Conservation (phyloP, 2,888 invertebrate species). For the Andricus curvator region DNA sequence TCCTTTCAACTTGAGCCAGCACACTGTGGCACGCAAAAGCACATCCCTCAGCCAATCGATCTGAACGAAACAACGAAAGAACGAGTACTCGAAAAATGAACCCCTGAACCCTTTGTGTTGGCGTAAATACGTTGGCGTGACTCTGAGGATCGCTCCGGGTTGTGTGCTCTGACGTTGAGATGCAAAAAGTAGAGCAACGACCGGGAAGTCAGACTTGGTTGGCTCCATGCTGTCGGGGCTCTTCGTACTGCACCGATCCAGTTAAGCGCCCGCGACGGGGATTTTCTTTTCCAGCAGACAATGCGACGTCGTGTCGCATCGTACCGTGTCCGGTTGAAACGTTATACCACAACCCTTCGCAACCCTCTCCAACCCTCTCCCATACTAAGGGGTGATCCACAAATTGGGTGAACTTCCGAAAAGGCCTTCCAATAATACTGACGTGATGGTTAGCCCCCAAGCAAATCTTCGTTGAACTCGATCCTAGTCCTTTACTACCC, state of each 20-base stretch:
- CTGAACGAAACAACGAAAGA: constrained; percentile 9
- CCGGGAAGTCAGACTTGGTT: constrained; percentile 67
- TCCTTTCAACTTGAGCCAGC: too few species aligned
- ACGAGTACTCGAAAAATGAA: constrained; percentile 33
- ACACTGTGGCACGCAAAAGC: background rate
- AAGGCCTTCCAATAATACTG: too few species aligned
- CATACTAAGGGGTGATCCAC: too few species aligned
- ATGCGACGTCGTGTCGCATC: constrained; percentile 53
- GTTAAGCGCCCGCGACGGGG: constrained; percentile 52
- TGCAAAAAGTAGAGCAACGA: constrained; percentile 72
- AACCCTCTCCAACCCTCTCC: too few species aligned
- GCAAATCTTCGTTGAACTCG: too few species aligned
- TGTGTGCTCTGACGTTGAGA: constrained; percentile 57
- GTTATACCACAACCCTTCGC: background rate
- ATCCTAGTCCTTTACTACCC: too few species aligned
- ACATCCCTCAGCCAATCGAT: constrained; percentile 25
- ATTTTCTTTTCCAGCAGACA: constrained; percentile 52
- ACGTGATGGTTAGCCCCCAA: too few species aligned
- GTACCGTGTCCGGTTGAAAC: constrained; percentile 28
- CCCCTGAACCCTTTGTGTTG: constrained; percentile 31
- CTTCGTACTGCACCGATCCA: constrained; percentile 66
- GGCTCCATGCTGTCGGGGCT: constrained; percentile 72
- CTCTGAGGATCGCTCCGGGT: constrained; percentile 40
- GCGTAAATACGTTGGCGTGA: constrained; percentile 38
- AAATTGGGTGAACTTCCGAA: too few species aligned